A percentile compares a stretch with the other conserved stretches of the same genome.
phyloP scores from a whole-genome alignment of 2,888 invertebrate species.

The Nezara viridula region DNA sequence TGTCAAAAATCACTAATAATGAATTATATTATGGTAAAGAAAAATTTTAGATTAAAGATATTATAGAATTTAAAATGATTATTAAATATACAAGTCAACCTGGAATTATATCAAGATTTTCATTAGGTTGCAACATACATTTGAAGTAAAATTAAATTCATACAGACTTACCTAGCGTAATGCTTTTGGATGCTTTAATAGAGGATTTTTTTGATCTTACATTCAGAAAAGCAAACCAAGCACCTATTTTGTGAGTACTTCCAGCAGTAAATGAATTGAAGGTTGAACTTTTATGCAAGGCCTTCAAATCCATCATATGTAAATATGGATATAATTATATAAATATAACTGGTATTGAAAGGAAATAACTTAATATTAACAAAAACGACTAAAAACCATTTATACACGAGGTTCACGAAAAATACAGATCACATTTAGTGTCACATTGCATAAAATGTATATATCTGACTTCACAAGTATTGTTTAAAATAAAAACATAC shows the following conservation, averaged over 20 bases:
- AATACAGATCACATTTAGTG: slow-evolving; percentile 18
- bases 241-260: slow-evolving; percentile 69
- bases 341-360: neutral
- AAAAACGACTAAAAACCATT: slow-evolving; percentile 30
- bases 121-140: neutral
- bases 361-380: neutral
- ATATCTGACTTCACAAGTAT: slow-evolving; percentile 23
- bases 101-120: neutral
- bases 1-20: neutral
- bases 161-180: slow-evolving; percentile 67
- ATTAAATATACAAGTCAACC: neutral
- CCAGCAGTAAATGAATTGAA: slow-evolving; percentile 69
- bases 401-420: neutral
- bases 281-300: slow-evolving; percentile 70
- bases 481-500: slow-evolving; percentile 30
- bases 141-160: neutral
- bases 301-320: slow-evolving; percentile 68
- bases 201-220: slow-evolving; percentile 68
- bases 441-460: slow-evolving; percentile 23
- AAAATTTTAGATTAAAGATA: no score
- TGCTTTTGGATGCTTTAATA: slow-evolving; percentile 68
- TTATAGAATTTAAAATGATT: neutral
- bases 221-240: slow-evolving; percentile 69
- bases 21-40: neutral
- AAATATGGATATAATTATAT: neutral